Percentiles rank a stretch among this genome's conserved stretches.
Conservation (phyloP, 2,888 invertebrate genomes). For the Argyra leucocephala region DNA sequence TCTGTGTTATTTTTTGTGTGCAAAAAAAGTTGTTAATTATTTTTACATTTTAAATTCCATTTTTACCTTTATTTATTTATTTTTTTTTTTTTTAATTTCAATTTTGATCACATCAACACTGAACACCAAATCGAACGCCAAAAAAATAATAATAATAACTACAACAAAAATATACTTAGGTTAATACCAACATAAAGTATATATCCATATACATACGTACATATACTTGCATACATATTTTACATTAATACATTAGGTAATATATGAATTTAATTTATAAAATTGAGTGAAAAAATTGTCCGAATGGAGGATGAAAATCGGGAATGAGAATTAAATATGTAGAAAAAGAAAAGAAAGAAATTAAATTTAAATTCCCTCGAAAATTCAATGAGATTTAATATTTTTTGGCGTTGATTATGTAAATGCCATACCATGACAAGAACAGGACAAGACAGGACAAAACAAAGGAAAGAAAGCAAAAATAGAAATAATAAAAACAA, state of each 20-base stretch:
- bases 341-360: too few relatives aligned
- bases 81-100: neutral
- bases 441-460: neutral
- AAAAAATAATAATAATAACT: neutral
- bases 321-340: neutral
- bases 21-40: constrained; percentile 6
- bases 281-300: too few relatives aligned
- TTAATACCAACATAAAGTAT: neutral
- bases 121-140: neutral
- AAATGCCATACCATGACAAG: neutral
- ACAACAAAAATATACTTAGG: neutral
- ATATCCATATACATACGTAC: too few relatives aligned
- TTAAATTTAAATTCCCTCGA: neutral
- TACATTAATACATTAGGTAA: too few relatives aligned
- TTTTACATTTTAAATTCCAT: constrained; percentile 3
- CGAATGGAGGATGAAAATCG: neutral
- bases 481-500: neutral
- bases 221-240: too few relatives aligned
- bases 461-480: neutral
- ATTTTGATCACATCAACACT: neutral
- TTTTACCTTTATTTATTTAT: neutral
- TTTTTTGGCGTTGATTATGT: constrained; percentile 6
- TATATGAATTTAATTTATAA: too few relatives aligned
- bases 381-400: constrained; percentile 5
- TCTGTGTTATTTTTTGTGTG: neutral